Percentiles rank a stretch among this genome's conserved stretches.
phyloP scores from a whole-genome alignment of 1,140 invertebrate genomes.

The Cardiocondyla obscurior region DNA sequence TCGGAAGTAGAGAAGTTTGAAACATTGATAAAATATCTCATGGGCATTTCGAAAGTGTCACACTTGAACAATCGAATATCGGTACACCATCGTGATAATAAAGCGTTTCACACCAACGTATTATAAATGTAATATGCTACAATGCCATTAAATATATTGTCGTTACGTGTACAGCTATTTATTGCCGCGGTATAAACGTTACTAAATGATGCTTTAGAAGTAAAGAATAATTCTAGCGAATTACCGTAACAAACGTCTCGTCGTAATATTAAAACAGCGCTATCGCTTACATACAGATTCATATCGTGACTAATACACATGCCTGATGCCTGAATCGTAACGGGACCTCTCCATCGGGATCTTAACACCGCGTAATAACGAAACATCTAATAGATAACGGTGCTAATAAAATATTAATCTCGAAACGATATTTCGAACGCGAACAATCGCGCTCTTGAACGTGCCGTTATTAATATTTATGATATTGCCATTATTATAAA shows the following conservation, averaged over 20 bases:
- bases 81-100: slow-evolving; percentile 34
- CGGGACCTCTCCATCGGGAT: not conserved
- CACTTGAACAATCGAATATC: slow-evolving; percentile 40
- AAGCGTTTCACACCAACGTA: not conserved
- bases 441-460: not conserved
- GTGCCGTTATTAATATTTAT: not conserved
- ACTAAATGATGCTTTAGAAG: not conserved
- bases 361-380: not conserved
- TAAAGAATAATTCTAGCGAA: not conserved
- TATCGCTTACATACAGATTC: not conserved
- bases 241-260: not conserved
- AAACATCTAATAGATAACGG: not conserved
- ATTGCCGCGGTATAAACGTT: not conserved
- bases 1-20: not conserved
- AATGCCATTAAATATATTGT: slow-evolving; percentile 24
- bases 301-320: not conserved
- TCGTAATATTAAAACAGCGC: not conserved
- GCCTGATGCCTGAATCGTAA: not conserved
- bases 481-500: not conserved
- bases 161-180: too few relatives aligned
- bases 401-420: not conserved
- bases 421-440: not conserved
- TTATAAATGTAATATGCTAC: not conserved
- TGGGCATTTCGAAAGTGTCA: slow-evolving; percentile 53
- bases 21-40: slow-evolving; percentile 17